Percentiles rank a stretch among this genome's conserved stretches.
Evolutionary conservation across 1,140 invertebrate species (phyloP).

Genomic region (Melitaea cinxia): DNA sequence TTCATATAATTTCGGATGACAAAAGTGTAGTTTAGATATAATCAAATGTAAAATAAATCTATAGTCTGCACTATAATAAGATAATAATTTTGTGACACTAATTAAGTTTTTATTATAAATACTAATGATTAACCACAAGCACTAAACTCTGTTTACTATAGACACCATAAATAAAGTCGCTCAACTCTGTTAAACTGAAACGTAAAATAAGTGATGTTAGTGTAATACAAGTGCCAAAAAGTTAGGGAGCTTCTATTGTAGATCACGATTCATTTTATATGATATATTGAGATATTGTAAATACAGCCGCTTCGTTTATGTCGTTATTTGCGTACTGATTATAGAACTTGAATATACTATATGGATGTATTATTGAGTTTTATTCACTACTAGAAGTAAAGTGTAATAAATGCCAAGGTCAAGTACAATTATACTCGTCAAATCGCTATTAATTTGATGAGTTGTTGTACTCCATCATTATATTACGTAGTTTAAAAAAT

Average conservation of each 20-base stretch:
- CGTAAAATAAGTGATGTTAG: conserved; percentile 25
- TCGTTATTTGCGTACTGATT: conserved; percentile 25
- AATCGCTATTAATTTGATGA: too few species aligned
- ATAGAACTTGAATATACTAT: conserved; percentile 15
- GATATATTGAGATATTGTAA: conserved; percentile 12
- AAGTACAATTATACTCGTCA: too few species aligned
- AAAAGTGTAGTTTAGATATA: too few species aligned
- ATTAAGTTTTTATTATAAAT: too few species aligned
- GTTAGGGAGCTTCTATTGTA: conserved; percentile 33
- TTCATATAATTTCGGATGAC: too few species aligned
- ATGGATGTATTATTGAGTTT: conserved; percentile 20
- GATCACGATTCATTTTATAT: conserved; percentile 25
- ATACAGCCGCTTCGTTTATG: conserved; percentile 29
- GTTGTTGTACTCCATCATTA: too few species aligned
- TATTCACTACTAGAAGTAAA: not conserved
- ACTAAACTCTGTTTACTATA: not conserved
- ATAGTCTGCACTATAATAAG: too few species aligned
- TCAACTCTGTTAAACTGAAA: conserved; percentile 6
- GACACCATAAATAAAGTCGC: not conserved
- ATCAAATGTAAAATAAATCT: too few species aligned
- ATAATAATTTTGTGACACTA: too few species aligned
- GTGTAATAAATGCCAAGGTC: too few species aligned
- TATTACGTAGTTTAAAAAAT: too few species aligned
- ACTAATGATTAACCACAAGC: not conserved
- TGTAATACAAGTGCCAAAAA: conserved; percentile 70